phyloP scores from a whole-genome alignment of 1,140 invertebrate species.

The Ceratoteleas bidentatus region DNA sequence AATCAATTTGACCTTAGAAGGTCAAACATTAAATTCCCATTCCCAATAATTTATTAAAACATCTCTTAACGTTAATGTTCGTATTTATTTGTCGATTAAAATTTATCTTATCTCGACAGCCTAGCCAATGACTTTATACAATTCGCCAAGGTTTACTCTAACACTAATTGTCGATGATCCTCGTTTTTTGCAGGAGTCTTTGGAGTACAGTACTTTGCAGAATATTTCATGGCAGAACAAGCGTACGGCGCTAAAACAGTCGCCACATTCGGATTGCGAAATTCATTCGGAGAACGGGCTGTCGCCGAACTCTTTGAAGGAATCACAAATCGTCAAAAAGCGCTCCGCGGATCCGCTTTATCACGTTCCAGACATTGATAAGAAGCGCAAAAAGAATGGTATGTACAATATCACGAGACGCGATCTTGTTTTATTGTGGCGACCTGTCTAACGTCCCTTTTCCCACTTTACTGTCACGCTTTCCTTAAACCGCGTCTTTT shows the following conservation, averaged over 20 bases:
- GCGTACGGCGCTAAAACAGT: conserved; percentile 68
- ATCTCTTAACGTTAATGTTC: too few relatives aligned
- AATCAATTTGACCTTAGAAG: too few relatives aligned
- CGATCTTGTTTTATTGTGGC: neutral
- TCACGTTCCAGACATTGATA: conserved; percentile 72
- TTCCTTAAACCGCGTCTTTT: too few relatives aligned
- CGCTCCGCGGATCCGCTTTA: conserved; percentile 71
- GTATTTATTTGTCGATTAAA: neutral
- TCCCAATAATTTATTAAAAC: too few relatives aligned
- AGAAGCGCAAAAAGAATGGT: conserved; percentile 75
- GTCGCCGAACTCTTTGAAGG: conserved; percentile 59
- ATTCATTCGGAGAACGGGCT: conserved; percentile 68
- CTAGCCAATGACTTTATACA: too few relatives aligned
- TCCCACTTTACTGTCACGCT: too few relatives aligned
- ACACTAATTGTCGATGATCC: too few relatives aligned
- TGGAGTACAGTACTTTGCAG: conserved; percentile 73
- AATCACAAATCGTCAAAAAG: conserved; percentile 68
- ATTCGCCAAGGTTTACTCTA: too few relatives aligned
- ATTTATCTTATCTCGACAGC: neutral
- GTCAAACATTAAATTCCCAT: too few relatives aligned
- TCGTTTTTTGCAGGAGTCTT: conserved; percentile 68
- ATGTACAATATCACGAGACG: conserved; percentile 15
- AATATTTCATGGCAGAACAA: conserved; percentile 76
- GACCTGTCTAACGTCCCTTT: neutral
- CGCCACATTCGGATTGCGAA: conserved; percentile 63